phyloP scores from a whole-genome alignment of 2,113 vertebrate species.

The Dasyurus viverrinus region DNA sequence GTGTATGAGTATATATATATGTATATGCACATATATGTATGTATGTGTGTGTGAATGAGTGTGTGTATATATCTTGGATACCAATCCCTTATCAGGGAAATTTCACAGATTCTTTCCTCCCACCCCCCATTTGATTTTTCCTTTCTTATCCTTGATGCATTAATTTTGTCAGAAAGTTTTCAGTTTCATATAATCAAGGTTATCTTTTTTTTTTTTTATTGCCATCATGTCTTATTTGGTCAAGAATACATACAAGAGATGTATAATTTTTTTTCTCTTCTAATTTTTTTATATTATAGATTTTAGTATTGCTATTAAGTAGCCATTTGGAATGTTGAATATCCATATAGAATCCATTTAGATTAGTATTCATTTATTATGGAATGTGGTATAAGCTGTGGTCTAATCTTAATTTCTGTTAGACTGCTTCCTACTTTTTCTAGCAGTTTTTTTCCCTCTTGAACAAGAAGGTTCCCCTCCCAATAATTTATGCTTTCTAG shows the following conservation, averaged over 20 bases:
- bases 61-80: background rate
- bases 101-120: background rate
- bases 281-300: background rate
- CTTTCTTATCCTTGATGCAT: background rate
- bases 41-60: no score
- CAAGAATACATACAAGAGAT: background rate
- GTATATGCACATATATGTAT: no score
- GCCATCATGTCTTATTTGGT: background rate
- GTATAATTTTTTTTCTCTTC: background rate
- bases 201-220: background rate
- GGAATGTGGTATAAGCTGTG: background rate
- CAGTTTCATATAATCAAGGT: background rate
- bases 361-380: background rate
- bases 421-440: background rate
- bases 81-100: background rate
- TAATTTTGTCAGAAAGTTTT: background rate
- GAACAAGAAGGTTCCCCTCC: no score
- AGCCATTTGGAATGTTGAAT: background rate
- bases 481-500: background rate
- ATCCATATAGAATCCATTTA: no score
- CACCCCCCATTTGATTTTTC: no score
- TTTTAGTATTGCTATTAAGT: background rate
- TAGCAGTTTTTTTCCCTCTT: background rate
- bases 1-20: no score
- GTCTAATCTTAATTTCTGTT: background rate